Evolutionary conservation across 2,113 vertebrate species (phyloP).

Genomic region (Bos taurus): DNA sequence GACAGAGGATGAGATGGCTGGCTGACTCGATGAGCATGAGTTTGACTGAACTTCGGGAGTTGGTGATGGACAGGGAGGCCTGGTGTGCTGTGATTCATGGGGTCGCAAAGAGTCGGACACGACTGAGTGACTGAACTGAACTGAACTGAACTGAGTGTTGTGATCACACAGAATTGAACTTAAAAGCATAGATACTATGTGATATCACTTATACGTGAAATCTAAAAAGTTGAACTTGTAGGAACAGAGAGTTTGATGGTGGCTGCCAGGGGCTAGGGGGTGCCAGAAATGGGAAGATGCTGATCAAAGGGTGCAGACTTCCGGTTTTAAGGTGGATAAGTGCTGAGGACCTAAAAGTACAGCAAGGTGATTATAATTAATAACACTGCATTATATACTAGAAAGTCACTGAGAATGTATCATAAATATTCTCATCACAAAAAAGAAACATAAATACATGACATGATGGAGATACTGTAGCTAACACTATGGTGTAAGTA

Average conservation of each 20-base stretch:
- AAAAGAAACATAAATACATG: background rate
- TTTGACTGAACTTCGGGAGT: too few relatives aligned
- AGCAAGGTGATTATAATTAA: background rate
- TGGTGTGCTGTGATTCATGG: too few relatives aligned
- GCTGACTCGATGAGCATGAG: fast-evolving
- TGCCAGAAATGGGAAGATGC: background rate
- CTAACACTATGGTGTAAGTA: fast-evolving
- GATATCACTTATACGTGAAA: background rate
- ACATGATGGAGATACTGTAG: background rate
- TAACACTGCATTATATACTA: too few relatives aligned
- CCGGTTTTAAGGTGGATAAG: background rate
- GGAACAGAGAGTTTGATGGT: background rate
- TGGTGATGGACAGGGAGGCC: too few relatives aligned
- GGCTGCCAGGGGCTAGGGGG: background rate
- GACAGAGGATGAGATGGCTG: too few relatives aligned
- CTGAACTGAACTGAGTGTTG: background rate
- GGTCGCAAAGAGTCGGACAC: fast-evolving
- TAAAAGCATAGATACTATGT: background rate
- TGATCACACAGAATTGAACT: background rate
- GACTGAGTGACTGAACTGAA: too few relatives aligned
- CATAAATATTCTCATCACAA: background rate
- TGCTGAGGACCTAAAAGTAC: too few relatives aligned
- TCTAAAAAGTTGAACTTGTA: background rate
- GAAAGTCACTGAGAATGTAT: background rate
- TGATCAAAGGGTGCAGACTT: background rate